Evolutionary conservation across 1,140 invertebrate species (phyloP).

Genomic region (Drosophila takahashii): DNA sequence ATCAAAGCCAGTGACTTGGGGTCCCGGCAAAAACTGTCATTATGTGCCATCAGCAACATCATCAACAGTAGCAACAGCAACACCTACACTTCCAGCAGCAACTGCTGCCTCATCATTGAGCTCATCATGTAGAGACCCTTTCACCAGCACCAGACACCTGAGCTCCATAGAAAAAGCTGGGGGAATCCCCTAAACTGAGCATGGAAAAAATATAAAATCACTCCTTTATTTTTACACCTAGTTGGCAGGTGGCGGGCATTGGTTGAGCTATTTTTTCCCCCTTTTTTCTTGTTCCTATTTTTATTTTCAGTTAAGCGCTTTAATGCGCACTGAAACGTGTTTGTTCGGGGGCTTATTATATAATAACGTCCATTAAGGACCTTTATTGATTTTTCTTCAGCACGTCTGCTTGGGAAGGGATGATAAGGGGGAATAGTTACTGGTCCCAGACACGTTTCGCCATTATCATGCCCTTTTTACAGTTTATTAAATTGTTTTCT

Average conservation of each 20-base stretch:
- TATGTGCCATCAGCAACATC: slow-evolving; percentile 57
- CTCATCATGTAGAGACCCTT: slow-evolving; percentile 33
- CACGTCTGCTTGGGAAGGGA: slow-evolving; percentile 51
- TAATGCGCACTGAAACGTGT: slow-evolving; percentile 69
- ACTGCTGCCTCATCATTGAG: slow-evolving; percentile 35
- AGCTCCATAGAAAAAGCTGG: background rate
- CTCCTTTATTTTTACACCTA: slow-evolving; percentile 45
- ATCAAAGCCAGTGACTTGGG: slow-evolving; percentile 60
- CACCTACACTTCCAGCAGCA: slow-evolving; percentile 11
- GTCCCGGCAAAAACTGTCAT: slow-evolving; percentile 55
- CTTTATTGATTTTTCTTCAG: slow-evolving; percentile 78
- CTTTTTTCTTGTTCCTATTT: slow-evolving; percentile 16
- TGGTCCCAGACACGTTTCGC: slow-evolving; percentile 66
- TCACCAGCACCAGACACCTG: slow-evolving; percentile 25
- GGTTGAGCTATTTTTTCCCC: slow-evolving; percentile 11
- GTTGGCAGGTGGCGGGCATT: slow-evolving; percentile 13
- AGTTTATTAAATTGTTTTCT: slow-evolving; percentile 81
- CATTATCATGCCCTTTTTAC: slow-evolving; percentile 80
- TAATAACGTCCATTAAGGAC: slow-evolving; percentile 78
- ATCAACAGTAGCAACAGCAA: slow-evolving; percentile 12
- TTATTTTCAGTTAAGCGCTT: slow-evolving; percentile 70
- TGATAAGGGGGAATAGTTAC: slow-evolving; percentile 43
- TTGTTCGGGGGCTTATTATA: slow-evolving; percentile 77
- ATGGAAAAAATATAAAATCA: slow-evolving; percentile 18
- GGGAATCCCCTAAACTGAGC: background rate